phyloP scores from a whole-genome alignment of 2,113 vertebrate genomes.

The Odocoileus virginianus region DNA sequence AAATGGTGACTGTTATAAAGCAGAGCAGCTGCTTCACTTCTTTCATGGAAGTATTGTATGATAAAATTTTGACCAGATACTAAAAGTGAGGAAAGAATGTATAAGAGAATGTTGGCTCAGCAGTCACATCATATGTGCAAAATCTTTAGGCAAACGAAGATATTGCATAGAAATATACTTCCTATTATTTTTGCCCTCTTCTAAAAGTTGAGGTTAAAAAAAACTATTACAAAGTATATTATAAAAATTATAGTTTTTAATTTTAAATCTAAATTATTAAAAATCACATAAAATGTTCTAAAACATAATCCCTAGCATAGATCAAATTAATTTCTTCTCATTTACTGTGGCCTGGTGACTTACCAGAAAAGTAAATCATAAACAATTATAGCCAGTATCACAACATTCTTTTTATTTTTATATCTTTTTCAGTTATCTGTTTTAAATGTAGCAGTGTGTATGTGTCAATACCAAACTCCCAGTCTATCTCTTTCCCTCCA shows the following conservation, averaged over 20 bases:
- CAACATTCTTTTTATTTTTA: not conserved
- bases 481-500: not conserved
- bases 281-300: not conserved
- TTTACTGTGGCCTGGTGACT: not conserved
- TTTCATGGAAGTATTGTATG: not conserved
- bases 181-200: conserved; percentile 34
- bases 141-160: not conserved
- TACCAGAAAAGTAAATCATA: not conserved
- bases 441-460: not conserved
- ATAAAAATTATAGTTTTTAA: not conserved
- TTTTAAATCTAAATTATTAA: conserved; percentile 5
- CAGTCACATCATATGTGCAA: not conserved
- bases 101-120: conserved; percentile 26
- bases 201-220: not conserved
- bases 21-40: not conserved
- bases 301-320: not conserved
- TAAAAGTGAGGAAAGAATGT: conserved; percentile 32
- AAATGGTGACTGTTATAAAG: conserved; percentile 41
- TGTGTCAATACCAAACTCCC: not conserved
- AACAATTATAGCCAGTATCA: not conserved
- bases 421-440: not conserved
- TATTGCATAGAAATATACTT: not conserved
- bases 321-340: not conserved
- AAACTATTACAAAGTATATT: not conserved
- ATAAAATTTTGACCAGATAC: conserved; percentile 6